Evolutionary conservation across 92 coral and sea anemone genomes (phyloP).

Genomic region (Chrysogorgia sp.): DNA sequence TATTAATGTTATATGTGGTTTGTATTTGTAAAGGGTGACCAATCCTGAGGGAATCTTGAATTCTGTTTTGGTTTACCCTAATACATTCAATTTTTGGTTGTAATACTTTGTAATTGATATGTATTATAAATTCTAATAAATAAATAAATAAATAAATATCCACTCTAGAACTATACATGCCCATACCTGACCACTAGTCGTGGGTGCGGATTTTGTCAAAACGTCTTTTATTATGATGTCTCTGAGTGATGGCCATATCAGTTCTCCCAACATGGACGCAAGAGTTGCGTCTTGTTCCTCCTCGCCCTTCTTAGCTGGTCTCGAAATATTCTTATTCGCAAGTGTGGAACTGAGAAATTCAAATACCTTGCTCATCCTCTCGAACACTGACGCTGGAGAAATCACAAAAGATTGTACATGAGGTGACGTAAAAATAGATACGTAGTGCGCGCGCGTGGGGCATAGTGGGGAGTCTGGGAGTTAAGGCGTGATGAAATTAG

Average conservation of each 20-base stretch:
- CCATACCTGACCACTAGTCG: conserved; percentile 85
- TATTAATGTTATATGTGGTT: too few species aligned
- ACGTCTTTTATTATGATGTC: conserved; percentile 78
- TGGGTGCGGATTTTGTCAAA: conserved; percentile 75
- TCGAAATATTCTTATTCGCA: background rate
- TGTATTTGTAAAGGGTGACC: too few species aligned
- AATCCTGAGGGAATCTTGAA: too few species aligned
- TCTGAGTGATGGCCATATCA: conserved; percentile 76
- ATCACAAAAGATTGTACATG: background rate
- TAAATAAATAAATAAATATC: background rate
- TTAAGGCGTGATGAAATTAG: background rate
- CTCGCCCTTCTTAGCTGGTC: background rate
- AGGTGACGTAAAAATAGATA: background rate
- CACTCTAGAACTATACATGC: background rate
- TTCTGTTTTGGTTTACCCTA: too few species aligned
- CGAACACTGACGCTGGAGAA: conserved; percentile 8
- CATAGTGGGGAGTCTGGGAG: too few species aligned
- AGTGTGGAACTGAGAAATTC: conserved; percentile 14
- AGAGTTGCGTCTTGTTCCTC: conserved; percentile 4
- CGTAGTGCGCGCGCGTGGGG: background rate
- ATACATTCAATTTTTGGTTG: too few species aligned
- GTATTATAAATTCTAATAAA: too few species aligned
- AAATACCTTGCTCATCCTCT: conserved; percentile 3
- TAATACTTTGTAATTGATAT: too few species aligned
- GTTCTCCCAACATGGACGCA: conserved; percentile 56